Evolutionary conservation across 2,113 vertebrate species (phyloP).

Genomic region (Mustelus asterias): DNA sequence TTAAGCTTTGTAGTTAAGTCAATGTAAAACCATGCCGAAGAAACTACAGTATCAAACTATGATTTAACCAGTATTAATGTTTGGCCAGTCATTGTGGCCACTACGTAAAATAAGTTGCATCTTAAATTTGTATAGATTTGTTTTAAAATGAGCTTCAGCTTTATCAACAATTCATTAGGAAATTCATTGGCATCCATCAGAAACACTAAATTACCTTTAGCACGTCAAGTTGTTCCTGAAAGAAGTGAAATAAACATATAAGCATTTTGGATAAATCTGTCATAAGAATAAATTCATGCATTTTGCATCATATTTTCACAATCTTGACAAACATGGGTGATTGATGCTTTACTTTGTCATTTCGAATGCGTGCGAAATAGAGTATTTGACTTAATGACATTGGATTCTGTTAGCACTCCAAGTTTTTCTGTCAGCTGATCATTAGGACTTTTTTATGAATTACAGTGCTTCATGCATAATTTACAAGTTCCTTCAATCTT

Average conservation of each 20-base stretch:
- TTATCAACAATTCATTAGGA: neutral
- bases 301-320: slow-evolving; percentile 17
- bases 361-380: neutral
- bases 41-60: neutral
- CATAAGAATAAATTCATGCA: slow-evolving; percentile 21
- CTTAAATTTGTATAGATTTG: neutral
- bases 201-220: neutral
- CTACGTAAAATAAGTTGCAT: neutral
- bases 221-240: neutral
- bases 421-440: slow-evolving; percentile 25
- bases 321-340: slow-evolving; percentile 11
- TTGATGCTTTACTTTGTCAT: slow-evolving; percentile 19
- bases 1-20: neutral
- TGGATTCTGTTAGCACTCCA: slow-evolving; percentile 23
- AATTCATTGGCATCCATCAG: neutral
- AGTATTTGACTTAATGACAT: slow-evolving; percentile 29
- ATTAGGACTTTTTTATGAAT: slow-evolving; percentile 27
- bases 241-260: slow-evolving; percentile 17
- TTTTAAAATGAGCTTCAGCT: slow-evolving; percentile 1
- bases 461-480: slow-evolving; percentile 31
- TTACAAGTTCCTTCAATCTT: slow-evolving; percentile 33
- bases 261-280: slow-evolving; percentile 10
- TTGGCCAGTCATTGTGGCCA: neutral
- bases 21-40: neutral
- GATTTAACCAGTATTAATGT: neutral